Conservation (phyloP, 2,888 invertebrate genomes). For the Sisyra terminalis region DNA sequence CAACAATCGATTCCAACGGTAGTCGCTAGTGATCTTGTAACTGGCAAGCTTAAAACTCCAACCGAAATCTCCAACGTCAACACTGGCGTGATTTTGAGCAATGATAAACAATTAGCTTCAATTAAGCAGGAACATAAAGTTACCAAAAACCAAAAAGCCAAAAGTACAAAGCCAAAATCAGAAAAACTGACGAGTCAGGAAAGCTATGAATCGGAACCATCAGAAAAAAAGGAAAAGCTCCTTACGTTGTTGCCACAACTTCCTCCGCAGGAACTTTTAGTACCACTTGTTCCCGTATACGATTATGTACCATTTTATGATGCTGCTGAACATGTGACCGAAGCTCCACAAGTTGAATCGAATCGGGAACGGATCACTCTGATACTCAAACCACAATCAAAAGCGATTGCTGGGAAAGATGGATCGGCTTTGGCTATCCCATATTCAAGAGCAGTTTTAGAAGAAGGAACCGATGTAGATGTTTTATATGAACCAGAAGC, state of each 20-base stretch:
- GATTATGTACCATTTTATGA: constrained; percentile 1
- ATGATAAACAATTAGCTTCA: neutral
- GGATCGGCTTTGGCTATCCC: constrained; percentile 57
- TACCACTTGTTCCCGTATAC: constrained; percentile 2
- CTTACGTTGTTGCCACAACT: neutral
- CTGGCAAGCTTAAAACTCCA: too few species aligned
- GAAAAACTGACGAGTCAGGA: neutral
- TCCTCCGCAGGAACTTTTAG: neutral
- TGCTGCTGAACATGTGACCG: neutral
- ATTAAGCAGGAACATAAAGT: neutral
- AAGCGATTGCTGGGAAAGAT: constrained; percentile 43
- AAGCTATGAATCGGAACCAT: neutral
- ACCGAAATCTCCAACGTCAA: neutral
- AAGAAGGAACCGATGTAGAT: constrained; percentile 39
- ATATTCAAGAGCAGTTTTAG: constrained; percentile 44
- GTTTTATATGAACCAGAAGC: constrained; percentile 50
- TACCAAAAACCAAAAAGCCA: neutral
- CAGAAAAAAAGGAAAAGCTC: neutral
- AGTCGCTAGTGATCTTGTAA: too few species aligned
- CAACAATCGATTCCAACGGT: too few species aligned
- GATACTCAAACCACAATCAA: constrained; percentile 46
- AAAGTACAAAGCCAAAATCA: neutral
- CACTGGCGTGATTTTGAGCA: neutral
- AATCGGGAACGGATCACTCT: constrained; percentile 19
- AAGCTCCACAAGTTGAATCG: neutral